Evolutionary conservation across 2,113 vertebrate genomes (phyloP).

Genomic region (Gallinago media): DNA sequence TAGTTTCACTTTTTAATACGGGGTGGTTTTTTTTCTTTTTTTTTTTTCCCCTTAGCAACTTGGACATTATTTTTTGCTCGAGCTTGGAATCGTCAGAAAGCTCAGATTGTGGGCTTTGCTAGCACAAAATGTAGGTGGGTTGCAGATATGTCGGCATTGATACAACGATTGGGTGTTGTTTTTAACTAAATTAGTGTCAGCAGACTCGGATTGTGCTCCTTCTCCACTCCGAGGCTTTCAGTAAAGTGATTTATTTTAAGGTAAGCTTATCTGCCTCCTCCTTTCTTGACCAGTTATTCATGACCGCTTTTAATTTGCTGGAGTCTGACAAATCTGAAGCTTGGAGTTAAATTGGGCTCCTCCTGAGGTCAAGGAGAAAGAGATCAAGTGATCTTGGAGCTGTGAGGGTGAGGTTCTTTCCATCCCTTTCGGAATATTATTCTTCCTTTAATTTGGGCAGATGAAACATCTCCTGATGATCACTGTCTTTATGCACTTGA

Average conservation of each 20-base stretch:
- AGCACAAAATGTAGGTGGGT: conserved; percentile 47
- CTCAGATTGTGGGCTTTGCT: conserved; percentile 32
- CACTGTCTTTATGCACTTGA: not conserved
- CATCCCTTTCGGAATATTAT: not conserved
- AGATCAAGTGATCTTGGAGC: not conserved
- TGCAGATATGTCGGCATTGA: not conserved
- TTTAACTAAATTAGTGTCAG: not conserved
- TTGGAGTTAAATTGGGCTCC: not conserved
- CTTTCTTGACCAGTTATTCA: not conserved
- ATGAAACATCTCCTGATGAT: not conserved
- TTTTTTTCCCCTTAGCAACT: not conserved
- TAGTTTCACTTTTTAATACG: not conserved
- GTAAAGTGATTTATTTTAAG: not conserved
- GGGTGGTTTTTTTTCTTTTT: not conserved
- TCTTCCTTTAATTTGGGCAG: not conserved
- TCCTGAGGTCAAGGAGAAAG: not conserved
- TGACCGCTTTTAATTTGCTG: not conserved
- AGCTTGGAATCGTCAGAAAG: conserved; percentile 6
- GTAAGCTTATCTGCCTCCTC: not conserved
- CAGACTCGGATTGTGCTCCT: not conserved
- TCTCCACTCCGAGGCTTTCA: not conserved
- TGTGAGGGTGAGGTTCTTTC: not conserved
- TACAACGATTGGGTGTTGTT: conserved; percentile 20
- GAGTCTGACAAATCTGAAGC: not conserved
- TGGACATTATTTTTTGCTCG: conserved; percentile 26